phyloP scores from a whole-genome alignment of 1,140 invertebrate species.

The Antheraea mylitta region DNA sequence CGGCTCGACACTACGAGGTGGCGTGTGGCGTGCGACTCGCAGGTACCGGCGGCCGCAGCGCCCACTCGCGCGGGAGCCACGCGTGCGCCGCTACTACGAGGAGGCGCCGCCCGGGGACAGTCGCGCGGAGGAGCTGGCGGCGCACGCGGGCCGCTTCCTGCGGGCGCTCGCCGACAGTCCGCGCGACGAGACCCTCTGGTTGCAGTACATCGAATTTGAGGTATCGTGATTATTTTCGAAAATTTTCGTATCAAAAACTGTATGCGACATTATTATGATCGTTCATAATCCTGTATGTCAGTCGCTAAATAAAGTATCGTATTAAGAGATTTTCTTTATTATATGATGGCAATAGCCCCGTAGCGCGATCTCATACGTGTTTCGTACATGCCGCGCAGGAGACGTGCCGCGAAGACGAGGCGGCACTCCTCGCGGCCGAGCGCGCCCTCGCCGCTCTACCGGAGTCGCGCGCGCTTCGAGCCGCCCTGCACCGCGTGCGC shows the following conservation, averaged over 20 bases:
- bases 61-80: conserved; percentile 18
- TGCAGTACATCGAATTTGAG: conserved; percentile 11
- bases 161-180: conserved; percentile 7
- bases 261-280: too few species aligned
- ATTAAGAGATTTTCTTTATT: too few species aligned
- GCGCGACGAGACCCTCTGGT: conserved; percentile 10
- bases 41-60: conserved; percentile 1
- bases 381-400: conserved; percentile 27
- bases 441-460: conserved; percentile 17
- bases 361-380: too few species aligned
- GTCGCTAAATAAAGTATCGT: too few species aligned
- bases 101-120: conserved; percentile 5
- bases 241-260: too few species aligned
- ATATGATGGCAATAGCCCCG: too few species aligned
- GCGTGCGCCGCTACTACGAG: conserved; percentile 15
- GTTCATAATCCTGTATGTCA: too few species aligned
- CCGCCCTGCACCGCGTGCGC: background rate
- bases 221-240: background rate
- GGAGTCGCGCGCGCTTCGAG: too few species aligned
- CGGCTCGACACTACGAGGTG: too few species aligned
- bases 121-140: background rate
- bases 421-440: conserved; percentile 20
- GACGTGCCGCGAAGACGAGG: conserved; percentile 23
- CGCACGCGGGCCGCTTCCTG: conserved; percentile 17
- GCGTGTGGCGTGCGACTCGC: too few species aligned